A percentile compares a stretch with the other conserved stretches of the same genome.
Conservation (phyloP, 2,113 vertebrate genomes). For the Mixornis gularis region DNA sequence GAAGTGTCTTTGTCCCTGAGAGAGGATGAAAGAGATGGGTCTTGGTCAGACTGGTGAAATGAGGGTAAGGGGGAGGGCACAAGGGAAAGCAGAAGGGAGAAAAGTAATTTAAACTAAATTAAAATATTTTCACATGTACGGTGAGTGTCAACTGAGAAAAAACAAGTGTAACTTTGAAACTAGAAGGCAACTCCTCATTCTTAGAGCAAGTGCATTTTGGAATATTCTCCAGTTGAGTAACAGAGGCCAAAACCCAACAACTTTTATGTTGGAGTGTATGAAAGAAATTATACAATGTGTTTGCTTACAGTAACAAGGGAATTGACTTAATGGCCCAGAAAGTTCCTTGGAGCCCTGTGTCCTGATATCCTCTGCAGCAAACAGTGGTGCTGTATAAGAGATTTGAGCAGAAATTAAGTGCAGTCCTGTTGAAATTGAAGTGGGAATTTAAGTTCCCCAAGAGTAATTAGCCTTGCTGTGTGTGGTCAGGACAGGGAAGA, state of each 20-base stretch:
- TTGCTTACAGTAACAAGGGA: slow-evolving; percentile 39
- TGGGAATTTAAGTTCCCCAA: slow-evolving; percentile 39
- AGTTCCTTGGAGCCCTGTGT: neutral
- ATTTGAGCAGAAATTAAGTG: slow-evolving; percentile 40
- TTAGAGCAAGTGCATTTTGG: neutral
- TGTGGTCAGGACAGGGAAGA: slow-evolving; percentile 40
- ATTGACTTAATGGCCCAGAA: slow-evolving; percentile 41
- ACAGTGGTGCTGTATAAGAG: neutral
- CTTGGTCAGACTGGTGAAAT: neutral
- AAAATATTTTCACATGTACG: neutral
- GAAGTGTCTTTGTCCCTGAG: neutral
- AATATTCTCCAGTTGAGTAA: neutral
- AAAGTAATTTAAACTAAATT: neutral
- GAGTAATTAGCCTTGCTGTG: slow-evolving; percentile 54
- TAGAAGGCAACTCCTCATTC: neutral
- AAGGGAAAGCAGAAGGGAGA: neutral
- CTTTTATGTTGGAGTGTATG: neutral
- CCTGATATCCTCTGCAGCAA: slow-evolving; percentile 18
- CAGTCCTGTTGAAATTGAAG: slow-evolving; percentile 57
- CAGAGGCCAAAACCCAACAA: neutral
- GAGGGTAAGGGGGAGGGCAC: neutral
- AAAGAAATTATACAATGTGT: slow-evolving; percentile 34
- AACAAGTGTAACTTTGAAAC: neutral
- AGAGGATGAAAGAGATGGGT: neutral
- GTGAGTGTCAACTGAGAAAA: neutral